phyloP scores from a whole-genome alignment of 2,888 invertebrate genomes.

The Sympetrum striolatum region DNA sequence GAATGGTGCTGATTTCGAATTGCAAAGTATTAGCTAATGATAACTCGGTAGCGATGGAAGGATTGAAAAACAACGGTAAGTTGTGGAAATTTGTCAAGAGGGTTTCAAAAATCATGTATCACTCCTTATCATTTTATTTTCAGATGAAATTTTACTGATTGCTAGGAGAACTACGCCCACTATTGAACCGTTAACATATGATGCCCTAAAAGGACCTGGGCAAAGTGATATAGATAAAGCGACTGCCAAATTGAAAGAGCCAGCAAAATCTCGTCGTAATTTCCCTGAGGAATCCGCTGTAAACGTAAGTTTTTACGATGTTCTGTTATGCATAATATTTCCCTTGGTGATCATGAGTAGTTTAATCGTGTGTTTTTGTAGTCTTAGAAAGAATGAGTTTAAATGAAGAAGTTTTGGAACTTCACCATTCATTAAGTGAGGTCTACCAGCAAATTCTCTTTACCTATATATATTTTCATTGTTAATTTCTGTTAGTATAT shows the following conservation, averaged over 20 bases:
- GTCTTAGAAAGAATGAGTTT: no score
- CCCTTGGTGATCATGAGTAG: no score
- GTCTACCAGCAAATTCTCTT: no score
- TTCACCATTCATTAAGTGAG: neutral
- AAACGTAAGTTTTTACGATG: slow-evolving; percentile 58
- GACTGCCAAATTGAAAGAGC: slow-evolving; percentile 59
- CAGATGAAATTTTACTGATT: slow-evolving; percentile 23
- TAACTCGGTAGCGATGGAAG: neutral
- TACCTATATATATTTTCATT: no score
- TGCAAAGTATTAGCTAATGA: neutral
- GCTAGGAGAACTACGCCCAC: neutral
- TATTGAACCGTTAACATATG: slow-evolving; percentile 52
- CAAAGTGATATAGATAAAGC: slow-evolving; percentile 60
- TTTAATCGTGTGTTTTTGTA: no score
- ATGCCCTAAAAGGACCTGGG: slow-evolving; percentile 60
- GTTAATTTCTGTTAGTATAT: no score
- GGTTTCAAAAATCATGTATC: neutral
- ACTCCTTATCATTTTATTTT: neutral
- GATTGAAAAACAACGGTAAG: slow-evolving; percentile 2
- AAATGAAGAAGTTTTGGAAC: neutral
- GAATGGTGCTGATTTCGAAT: neutral
- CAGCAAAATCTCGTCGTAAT: slow-evolving; percentile 55
- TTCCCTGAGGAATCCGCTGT: slow-evolving; percentile 61
- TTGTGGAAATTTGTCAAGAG: no score
- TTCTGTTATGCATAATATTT: neutral